Evolutionary conservation across 2,888 invertebrate species (phyloP).

Genomic region (Chelonus formosanus): DNA sequence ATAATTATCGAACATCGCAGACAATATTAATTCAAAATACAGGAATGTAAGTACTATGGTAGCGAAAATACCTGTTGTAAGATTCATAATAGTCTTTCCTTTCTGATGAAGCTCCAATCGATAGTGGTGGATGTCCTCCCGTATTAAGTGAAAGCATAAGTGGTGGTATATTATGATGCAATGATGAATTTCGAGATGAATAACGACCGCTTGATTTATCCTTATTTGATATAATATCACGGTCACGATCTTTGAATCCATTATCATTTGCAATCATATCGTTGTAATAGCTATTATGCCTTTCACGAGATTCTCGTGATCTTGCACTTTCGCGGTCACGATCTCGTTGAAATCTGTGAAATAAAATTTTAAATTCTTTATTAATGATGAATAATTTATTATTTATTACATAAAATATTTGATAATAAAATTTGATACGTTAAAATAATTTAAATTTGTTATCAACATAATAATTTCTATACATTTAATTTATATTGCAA

Average conservation of each 20-base stretch:
- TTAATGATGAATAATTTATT: background rate
- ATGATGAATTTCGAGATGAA: slow-evolving; percentile 55
- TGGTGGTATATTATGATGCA: slow-evolving; percentile 56
- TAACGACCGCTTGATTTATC: slow-evolving; percentile 50
- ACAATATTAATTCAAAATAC: slow-evolving; percentile 43
- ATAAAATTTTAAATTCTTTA: slow-evolving; percentile 2
- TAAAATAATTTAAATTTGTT: too few relatives aligned
- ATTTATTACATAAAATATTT: background rate
- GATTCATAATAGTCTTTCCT: slow-evolving; percentile 67
- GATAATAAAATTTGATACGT: too few relatives aligned
- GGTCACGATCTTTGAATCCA: slow-evolving; percentile 57
- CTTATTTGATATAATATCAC: slow-evolving; percentile 51
- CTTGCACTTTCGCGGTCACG: slow-evolving; percentile 59
- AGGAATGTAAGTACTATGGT: slow-evolving; percentile 63
- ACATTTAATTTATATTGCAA: too few relatives aligned
- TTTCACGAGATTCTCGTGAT: slow-evolving; percentile 58
- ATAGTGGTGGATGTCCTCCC: slow-evolving; percentile 20
- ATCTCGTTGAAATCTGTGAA: slow-evolving; percentile 58
- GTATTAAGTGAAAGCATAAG: slow-evolving; percentile 19
- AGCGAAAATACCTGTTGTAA: slow-evolving; percentile 66
- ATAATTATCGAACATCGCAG: too few relatives aligned
- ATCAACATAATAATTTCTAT: too few relatives aligned
- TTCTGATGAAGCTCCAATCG: slow-evolving; percentile 52
- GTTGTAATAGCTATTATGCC: slow-evolving; percentile 58
- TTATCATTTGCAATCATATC: slow-evolving; percentile 60